phyloP scores from a whole-genome alignment of 2,888 invertebrate genomes.

The Pasiphila rectangulata region DNA sequence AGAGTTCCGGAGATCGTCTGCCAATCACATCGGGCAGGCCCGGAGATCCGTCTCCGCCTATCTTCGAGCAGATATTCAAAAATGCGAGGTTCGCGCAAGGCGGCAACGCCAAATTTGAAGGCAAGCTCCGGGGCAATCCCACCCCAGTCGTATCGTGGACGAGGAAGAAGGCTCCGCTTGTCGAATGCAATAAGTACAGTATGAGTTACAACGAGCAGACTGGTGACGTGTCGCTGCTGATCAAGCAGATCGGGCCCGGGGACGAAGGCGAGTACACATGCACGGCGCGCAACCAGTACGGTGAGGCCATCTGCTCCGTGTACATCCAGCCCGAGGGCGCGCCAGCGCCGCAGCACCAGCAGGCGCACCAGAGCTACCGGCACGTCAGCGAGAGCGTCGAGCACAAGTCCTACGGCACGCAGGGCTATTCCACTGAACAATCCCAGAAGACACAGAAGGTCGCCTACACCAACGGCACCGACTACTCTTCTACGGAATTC shows the following conservation, averaged over 20 bases:
- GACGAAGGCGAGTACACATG: slow-evolving; percentile 98
- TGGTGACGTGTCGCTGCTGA: slow-evolving; percentile 94
- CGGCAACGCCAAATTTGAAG: slow-evolving; percentile 95
- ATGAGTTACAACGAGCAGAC: slow-evolving; percentile 95
- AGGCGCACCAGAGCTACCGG: slow-evolving; percentile 83
- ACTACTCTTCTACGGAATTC: slow-evolving; percentile 84
- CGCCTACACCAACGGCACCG: slow-evolving; percentile 87
- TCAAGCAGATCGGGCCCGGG: slow-evolving; percentile 96
- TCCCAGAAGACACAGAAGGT: slow-evolving; percentile 79
- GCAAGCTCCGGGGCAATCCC: slow-evolving; percentile 93
- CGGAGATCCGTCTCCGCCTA: slow-evolving; percentile 93
- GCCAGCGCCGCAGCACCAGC: slow-evolving; percentile 82
- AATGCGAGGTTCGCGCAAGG: slow-evolving; percentile 97
- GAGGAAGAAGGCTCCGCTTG: slow-evolving; percentile 90
- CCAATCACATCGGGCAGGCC: slow-evolving; percentile 74
- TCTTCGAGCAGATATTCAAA: slow-evolving; percentile 97
- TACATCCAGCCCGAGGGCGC: slow-evolving; percentile 95
- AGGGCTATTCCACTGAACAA: slow-evolving; percentile 77
- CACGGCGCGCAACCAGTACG: slow-evolving; percentile 96
- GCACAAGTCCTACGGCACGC: slow-evolving; percentile 81
- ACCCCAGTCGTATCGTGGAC: slow-evolving; percentile 95
- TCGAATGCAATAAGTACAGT: slow-evolving; percentile 92
- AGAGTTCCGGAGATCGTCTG: slow-evolving; percentile 78
- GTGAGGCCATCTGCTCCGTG: slow-evolving; percentile 97
- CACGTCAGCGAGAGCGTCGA: slow-evolving; percentile 83